Base-by-base conservation (phyloP, 2,113 vertebrate genomes). In the Setophaga petechia region DNA sequence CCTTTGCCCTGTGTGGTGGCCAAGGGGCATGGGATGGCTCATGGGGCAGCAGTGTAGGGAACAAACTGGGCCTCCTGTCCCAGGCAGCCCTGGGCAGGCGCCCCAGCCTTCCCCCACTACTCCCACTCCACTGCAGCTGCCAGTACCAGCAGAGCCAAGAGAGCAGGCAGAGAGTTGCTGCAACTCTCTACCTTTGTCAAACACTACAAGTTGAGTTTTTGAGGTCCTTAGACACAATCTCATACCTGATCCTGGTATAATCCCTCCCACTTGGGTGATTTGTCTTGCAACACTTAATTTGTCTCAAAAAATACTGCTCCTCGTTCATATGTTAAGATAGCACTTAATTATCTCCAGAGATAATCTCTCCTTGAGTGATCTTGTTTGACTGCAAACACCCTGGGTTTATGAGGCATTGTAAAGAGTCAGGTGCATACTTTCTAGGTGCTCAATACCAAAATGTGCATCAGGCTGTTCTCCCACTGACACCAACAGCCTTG, bases 51-150 rank as follows among this genome's bases (percentile, higher is more conserved):
- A 1, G 15, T 3, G 21, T 2, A 67, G 39, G 52, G 44, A 58
- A 28, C 0, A 4, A 75, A 39, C 5, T 0, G 0, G 27, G 6
- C 1, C 5, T 21, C 30, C 6, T 31, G 68, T 61, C 23, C 71
- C 71, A 63, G 57, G 37, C 24, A 74, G 46, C 28, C 24, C 28
- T 58, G 2, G 0, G 28, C 55, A 44, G 24, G 30, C 0, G 0
- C 9, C 23, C 14, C 27, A 79, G 41, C 27, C 78, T 47, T 41
- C 39, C 55, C 30, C 71, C 72, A 46, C 9, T 49, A 6, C 39
- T 68, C 59, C 41, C 63, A 16, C 54, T 33, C 54, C 3, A 3
- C 49, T 18, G 58, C 52, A 47, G 35, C 14, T 73, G 52, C 24
- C 69, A 52, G 25, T 10, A 47, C 8, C 88, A 61, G 65, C 13